phyloP scores from a whole-genome alignment of 2,797 vertebrate genomes.

The Geotrypetes seraphini region DNA sequence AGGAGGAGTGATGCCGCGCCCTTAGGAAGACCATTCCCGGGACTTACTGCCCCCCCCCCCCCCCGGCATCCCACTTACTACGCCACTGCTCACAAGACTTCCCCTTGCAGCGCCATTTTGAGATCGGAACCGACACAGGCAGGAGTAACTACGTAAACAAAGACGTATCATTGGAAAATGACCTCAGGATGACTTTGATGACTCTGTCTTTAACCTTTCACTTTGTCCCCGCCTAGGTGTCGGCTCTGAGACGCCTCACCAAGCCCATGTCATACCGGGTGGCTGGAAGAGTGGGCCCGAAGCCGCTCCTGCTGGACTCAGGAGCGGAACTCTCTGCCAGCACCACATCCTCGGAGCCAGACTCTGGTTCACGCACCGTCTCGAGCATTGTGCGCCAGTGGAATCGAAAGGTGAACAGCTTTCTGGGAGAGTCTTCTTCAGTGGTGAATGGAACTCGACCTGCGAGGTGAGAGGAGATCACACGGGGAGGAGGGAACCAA shows the following conservation, averaged over 20 bases:
- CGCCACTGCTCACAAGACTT: too few species aligned
- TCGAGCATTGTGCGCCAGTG: constrained; percentile 90
- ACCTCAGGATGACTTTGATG: too few species aligned
- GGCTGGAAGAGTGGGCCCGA: constrained; percentile 61
- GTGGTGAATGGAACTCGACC: constrained; percentile 36
- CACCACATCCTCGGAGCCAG: constrained; percentile 77
- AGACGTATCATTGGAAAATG: too few species aligned
- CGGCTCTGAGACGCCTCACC: constrained; percentile 78
- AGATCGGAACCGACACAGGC: too few species aligned
- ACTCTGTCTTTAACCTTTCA: too few species aligned
- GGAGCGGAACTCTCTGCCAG: constrained; percentile 80
- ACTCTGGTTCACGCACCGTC: constrained; percentile 64
- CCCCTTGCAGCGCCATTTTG: too few species aligned
- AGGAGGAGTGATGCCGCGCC: too few species aligned
- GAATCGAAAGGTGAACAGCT: constrained; percentile 84
- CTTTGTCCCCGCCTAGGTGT: constrained; percentile 47
- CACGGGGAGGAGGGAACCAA: too few species aligned
- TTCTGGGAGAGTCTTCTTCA: constrained; percentile 59
- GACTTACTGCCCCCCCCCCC: too few species aligned
- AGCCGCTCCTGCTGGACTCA: constrained; percentile 66
- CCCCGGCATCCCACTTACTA: too few species aligned
- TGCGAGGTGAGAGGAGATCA: constrained; percentile 51
- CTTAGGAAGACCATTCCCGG: too few species aligned
- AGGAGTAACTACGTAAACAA: too few species aligned
- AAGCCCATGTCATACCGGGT: constrained; percentile 88